These are phyloP conservation scores for Seira musarum DNA, from an alignment of 2,888 invertebrate species.

Conservation along the genomic window DNA sequence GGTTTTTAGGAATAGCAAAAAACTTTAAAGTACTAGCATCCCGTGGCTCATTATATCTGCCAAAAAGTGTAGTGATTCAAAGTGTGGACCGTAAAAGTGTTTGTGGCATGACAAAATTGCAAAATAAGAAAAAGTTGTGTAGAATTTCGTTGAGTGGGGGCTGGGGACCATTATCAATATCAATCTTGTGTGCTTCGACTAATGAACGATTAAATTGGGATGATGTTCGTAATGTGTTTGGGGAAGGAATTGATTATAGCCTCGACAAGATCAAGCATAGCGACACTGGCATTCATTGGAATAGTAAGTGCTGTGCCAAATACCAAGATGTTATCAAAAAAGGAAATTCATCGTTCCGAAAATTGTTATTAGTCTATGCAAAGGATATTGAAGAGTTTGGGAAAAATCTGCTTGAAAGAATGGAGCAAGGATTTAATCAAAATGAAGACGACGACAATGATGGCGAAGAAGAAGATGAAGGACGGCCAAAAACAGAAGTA, in stretches of 20 bases:
- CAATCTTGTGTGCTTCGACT: neutral
- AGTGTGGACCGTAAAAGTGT: neutral
- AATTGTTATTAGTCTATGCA: neutral
- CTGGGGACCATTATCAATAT: neutral
- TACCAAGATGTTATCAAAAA: neutral
- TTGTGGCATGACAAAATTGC: neutral
- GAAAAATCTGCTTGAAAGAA: neutral
- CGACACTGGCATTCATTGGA: neutral
- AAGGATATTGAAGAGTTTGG: neutral
- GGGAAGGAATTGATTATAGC: neutral
- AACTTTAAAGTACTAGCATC: neutral
- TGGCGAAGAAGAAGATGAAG: neutral
- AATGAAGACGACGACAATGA: neutral
- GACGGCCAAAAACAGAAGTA: neutral
- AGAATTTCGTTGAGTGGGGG: neutral
- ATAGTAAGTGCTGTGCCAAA: neutral
- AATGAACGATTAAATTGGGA: neutral
- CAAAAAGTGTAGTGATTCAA: neutral
- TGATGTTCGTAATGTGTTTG: neutral
- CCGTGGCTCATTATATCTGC: neutral
- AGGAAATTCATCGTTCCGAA: neutral
- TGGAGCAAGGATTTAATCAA: neutral
- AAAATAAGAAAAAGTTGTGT: neutral
- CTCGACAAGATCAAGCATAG: neutral
- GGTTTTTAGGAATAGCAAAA: neutral